phyloP scores from a whole-genome alignment of 1,140 invertebrate genomes.

The Drosophila oshimai region DNA sequence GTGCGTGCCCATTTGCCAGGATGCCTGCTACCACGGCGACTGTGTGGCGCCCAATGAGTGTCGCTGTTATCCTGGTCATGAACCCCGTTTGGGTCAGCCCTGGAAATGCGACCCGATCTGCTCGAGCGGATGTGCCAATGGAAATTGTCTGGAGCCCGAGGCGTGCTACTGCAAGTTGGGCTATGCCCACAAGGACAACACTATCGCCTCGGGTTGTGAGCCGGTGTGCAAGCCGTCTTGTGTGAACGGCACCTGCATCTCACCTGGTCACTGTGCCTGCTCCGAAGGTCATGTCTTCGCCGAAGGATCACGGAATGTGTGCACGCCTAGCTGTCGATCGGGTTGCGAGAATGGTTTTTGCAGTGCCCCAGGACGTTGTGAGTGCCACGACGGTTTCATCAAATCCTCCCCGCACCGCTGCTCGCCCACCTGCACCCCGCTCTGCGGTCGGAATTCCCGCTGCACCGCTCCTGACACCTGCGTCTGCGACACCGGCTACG shows the following conservation, averaged over 20 bases:
- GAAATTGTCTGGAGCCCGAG: constrained; percentile 82
- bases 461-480: constrained; percentile 85
- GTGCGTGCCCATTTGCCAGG: constrained; percentile 85
- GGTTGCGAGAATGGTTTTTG: constrained; percentile 78
- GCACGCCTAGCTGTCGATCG: constrained; percentile 65
- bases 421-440: constrained; percentile 83
- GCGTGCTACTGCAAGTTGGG: constrained; percentile 79
- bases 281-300: constrained; percentile 56
- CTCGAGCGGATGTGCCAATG: constrained; percentile 59
- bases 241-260: constrained; percentile 81
- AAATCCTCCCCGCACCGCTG: constrained; percentile 79
- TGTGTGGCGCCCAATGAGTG: constrained; percentile 85
- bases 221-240: constrained; percentile 75
- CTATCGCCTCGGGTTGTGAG: constrained; percentile 58
- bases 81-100: constrained; percentile 16
- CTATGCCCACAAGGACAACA: constrained; percentile 37
- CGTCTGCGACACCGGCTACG: constrained; percentile 85
- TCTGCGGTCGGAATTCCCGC: constrained; percentile 84
- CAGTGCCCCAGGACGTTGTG: constrained; percentile 61
- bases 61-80: constrained; percentile 82
- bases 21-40: constrained; percentile 85
- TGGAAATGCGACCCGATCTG: constrained; percentile 68
- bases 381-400: constrained; percentile 66
- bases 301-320: constrained; percentile 42
- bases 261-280: constrained; percentile 83